Conservation (phyloP, 2,113 vertebrate genomes). For the Mustela nigripes region DNA sequence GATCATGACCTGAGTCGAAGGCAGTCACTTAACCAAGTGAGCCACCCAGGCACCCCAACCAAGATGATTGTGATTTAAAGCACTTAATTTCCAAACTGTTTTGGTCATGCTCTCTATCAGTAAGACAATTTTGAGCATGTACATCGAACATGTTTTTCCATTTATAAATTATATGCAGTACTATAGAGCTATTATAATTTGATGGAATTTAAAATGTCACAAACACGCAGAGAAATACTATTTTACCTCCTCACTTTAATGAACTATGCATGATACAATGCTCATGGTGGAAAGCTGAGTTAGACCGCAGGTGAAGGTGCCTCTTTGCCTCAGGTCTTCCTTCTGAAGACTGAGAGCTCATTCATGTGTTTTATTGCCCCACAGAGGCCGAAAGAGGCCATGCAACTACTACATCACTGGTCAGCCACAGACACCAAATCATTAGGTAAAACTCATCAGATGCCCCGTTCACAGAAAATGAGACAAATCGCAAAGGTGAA, state of each 20-base stretch:
- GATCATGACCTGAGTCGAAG: not conserved
- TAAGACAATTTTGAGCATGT: not conserved
- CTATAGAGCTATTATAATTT: not conserved
- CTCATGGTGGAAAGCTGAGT: not conserved
- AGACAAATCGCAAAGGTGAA: not conserved
- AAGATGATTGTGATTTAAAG: not conserved
- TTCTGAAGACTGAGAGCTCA: not conserved
- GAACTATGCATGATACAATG: not conserved
- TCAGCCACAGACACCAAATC: not conserved
- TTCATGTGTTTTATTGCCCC: slow-evolving; percentile 39
- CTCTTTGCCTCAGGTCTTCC: not conserved
- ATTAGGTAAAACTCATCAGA: not conserved
- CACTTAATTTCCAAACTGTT: not conserved
- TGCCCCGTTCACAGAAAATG: not conserved
- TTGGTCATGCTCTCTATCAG: not conserved
- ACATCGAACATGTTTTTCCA: not conserved
- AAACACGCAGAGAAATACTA: not conserved
- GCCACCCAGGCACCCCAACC: not conserved
- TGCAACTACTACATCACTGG: not conserved
- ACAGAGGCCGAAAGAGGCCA: slow-evolving; percentile 36
- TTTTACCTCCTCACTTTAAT: not conserved
- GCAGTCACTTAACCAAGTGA: not conserved
- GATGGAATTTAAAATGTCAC: not conserved
- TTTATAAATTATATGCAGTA: not conserved
- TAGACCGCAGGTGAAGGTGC: too few species aligned